phyloP scores from a whole-genome alignment of 2,888 invertebrate genomes.

The Thymelicus lineola region DNA sequence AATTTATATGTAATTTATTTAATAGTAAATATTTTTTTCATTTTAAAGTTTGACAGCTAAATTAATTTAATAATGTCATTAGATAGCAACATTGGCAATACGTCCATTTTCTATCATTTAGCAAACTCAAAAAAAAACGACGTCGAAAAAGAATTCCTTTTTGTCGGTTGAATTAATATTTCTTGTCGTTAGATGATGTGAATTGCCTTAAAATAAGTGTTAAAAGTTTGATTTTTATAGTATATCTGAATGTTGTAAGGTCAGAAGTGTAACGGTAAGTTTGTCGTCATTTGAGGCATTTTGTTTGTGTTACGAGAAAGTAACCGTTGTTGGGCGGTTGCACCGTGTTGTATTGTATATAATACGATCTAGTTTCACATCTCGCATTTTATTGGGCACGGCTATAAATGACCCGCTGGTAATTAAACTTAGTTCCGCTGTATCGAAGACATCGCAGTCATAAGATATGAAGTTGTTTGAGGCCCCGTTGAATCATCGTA shows the following conservation, averaged over 20 bases:
- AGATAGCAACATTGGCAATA: conserved; percentile 57
- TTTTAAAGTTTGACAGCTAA: conserved; percentile 10
- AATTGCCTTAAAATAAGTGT: conserved; percentile 59
- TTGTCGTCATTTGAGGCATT: conserved; percentile 70
- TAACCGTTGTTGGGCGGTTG: conserved; percentile 75
- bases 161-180: conserved; percentile 65
- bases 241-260: conserved; percentile 50
- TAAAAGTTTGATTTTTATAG: conserved; percentile 58
- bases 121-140: conserved; percentile 77
- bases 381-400: conserved; percentile 62
- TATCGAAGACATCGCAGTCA: conserved; percentile 62
- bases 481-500: conserved; percentile 61
- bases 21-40: too few species aligned
- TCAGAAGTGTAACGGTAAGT: conserved; percentile 70
- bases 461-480: conserved; percentile 46
- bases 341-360: conserved; percentile 53
- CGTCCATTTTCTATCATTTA: conserved; percentile 77
- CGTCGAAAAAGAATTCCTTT: conserved; percentile 68
- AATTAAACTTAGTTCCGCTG: conserved; percentile 68
- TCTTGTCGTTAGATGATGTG: conserved; percentile 69
- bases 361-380: conserved; percentile 75
- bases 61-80: conserved; percentile 40
- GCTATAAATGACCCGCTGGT: conserved; percentile 71
- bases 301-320: conserved; percentile 80
- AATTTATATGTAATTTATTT: too few species aligned